These are phyloP conservation scores for Tachuris rubrigastra DNA, from an alignment of 2,113 vertebrate species.

Conservation along the genomic window DNA sequence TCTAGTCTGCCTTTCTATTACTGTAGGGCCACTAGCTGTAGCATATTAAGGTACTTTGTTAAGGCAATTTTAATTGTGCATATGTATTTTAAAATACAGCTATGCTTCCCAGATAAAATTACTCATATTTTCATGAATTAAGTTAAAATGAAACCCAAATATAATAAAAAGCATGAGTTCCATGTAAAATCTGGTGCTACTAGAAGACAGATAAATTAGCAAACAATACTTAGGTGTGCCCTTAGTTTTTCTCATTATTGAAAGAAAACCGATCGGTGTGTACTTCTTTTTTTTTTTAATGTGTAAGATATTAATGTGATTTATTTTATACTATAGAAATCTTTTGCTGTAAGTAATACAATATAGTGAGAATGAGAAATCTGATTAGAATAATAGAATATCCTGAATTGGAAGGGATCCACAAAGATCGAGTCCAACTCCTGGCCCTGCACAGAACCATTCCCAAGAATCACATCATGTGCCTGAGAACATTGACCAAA, in stretches of 20 bases:
- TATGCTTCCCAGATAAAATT: neutral
- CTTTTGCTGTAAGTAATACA: fast-evolving
- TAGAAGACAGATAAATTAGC: neutral
- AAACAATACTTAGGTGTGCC: neutral
- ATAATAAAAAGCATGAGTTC: neutral
- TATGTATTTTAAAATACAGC: neutral
- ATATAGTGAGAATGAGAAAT: neutral
- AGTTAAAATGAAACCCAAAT: neutral
- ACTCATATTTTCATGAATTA: neutral
- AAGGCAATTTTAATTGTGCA: neutral
- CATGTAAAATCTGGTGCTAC: neutral
- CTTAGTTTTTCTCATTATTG: neutral
- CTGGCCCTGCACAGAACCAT: neutral
- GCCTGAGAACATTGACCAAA: neutral
- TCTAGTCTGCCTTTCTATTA: neutral
- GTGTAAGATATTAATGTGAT: neutral
- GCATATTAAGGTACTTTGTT: neutral
- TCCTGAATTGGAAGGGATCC: neutral
- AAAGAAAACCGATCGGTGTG: neutral
- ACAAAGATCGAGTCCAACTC: neutral
- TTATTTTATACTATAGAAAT: neutral
- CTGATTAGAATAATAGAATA: neutral
- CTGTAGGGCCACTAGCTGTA: neutral
- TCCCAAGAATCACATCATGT: no score
- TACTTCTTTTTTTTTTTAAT: neutral